These are phyloP conservation scores for Puntigrus tetrazona DNA, from an alignment of 2,113 vertebrate species.

Conservation along the genomic window DNA sequence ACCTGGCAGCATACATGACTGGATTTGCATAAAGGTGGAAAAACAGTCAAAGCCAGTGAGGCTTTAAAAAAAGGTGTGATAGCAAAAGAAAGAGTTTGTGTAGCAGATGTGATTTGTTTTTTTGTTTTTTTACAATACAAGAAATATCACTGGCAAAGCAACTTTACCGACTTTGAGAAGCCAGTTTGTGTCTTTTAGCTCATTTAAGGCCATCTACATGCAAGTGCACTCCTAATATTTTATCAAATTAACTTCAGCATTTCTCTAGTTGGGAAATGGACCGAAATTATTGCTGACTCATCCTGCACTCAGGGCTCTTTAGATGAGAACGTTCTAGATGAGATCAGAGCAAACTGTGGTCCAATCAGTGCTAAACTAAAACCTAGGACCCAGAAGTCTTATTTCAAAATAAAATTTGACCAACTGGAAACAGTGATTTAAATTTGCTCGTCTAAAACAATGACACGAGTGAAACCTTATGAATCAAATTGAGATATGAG, in stretches of 20 bases:
- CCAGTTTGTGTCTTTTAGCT: neutral
- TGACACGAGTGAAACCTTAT: neutral
- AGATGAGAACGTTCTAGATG: neutral
- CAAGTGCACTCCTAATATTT: neutral
- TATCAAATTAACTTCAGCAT: neutral
- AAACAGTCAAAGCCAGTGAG: conserved; percentile 1
- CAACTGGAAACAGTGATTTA: neutral
- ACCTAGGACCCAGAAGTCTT: neutral
- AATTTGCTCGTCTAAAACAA: neutral
- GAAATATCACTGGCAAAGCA: neutral
- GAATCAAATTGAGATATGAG: neutral
- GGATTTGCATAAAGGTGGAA: conserved; percentile 51
- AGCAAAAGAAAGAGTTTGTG: conserved; percentile 17
- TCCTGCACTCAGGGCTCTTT: neutral
- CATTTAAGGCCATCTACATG: neutral
- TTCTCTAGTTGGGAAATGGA: neutral
- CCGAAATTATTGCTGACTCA: neutral
- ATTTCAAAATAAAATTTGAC: neutral
- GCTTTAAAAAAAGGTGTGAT: conserved; percentile 36
- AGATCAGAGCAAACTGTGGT: neutral
- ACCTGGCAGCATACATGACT: conserved; percentile 51
- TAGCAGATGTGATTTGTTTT: neutral
- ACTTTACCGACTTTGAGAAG: neutral
- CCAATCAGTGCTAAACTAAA: neutral
- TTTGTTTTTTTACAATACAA: neutral